A percentile compares a stretch with the other conserved stretches of the same genome.
These are phyloP conservation scores for Lasioglossum leucozonium DNA, from an alignment of 2,888 invertebrate genomes.

Conservation along the genomic window DNA sequence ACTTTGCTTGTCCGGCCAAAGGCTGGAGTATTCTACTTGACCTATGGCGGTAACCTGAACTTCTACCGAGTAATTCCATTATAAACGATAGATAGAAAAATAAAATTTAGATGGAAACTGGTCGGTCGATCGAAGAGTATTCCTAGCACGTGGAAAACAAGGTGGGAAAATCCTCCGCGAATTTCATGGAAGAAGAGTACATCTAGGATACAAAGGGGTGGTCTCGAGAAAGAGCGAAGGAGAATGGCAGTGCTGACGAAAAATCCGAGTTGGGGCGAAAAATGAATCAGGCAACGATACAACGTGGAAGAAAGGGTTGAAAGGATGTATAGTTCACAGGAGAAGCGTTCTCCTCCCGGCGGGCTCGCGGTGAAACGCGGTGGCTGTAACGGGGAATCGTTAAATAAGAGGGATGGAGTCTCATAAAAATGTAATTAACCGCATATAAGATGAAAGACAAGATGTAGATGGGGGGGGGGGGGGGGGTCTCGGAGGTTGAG, in stretches of 20 bases:
- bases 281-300: not conserved
- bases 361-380: conserved; percentile 60
- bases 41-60: too few species aligned
- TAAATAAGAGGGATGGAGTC: conserved; percentile 69
- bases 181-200: not conserved
- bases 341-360: conserved; percentile 56
- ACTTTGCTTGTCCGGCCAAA: not conserved
- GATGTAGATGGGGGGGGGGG: conserved; percentile 62
- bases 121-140: not conserved
- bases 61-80: too few species aligned
- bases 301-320: not conserved
- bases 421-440: conserved; percentile 80
- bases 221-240: not conserved
- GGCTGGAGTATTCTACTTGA: too few species aligned
- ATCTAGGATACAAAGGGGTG: not conserved
- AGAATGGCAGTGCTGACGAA: not conserved
- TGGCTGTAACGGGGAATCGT: conserved; percentile 45
- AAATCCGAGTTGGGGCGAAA: not conserved
- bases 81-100: too few species aligned
- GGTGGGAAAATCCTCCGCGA: not conserved
- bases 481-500: conserved; percentile 16
- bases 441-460: conserved; percentile 77
- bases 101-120: not conserved
- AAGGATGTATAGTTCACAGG: not conserved
- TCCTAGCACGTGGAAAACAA: not conserved